Evolutionary conservation across 2,797 vertebrate genomes (phyloP).

Genomic region (Iguana delicatissima): DNA sequence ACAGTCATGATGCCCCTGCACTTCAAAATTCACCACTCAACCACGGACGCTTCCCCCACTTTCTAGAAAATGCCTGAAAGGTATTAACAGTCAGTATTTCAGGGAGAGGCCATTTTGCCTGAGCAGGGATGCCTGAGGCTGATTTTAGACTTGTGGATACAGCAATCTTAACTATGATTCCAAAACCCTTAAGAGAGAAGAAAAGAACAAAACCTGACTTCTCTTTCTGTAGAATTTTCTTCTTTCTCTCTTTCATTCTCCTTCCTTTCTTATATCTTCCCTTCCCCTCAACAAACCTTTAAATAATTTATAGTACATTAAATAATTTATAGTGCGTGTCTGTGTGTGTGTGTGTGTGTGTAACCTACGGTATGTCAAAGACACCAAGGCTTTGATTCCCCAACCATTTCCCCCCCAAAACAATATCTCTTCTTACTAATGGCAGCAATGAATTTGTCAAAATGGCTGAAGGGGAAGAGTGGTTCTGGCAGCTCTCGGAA

Average conservation of each 20-base stretch:
- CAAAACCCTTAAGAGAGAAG: neutral
- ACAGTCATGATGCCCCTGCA: neutral
- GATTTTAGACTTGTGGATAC: neutral
- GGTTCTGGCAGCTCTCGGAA: slow-evolving; percentile 92
- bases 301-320: too few species aligned
- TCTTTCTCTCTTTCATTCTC: neutral
- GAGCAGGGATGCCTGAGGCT: neutral
- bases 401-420: neutral
- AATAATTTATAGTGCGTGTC: too few species aligned
- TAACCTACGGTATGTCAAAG: neutral
- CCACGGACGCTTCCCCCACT: too few species aligned
- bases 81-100: neutral
- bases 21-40: neutral
- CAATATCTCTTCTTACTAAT: slow-evolving; percentile 88
- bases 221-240: neutral
- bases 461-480: slow-evolving; percentile 89
- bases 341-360: too few species aligned
- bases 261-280: too few species aligned
- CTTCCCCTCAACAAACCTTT: too few species aligned
- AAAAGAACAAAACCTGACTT: neutral
- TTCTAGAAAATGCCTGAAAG: neutral
- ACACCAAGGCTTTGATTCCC: too few species aligned
- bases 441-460: slow-evolving; percentile 89
- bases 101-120: too few species aligned
- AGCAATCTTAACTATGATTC: neutral